Percentiles rank a stretch among this genome's conserved stretches.
These are phyloP conservation scores for Pelobates fuscus DNA, from an alignment of 2,113 vertebrate genomes.

Conservation along the genomic window DNA sequence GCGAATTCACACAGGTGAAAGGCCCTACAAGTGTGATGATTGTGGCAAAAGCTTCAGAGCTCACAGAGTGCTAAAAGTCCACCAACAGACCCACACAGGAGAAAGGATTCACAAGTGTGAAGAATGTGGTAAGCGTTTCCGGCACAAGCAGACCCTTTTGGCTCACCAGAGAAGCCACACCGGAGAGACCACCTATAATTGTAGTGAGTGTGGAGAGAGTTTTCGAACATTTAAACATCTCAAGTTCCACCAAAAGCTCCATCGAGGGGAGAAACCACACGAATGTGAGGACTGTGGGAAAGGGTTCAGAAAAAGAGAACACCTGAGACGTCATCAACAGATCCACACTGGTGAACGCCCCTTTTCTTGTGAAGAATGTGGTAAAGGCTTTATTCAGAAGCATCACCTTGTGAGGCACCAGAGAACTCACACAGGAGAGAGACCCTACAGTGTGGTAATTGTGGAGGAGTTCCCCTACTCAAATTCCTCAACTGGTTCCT, in stretches of 20 bases:
- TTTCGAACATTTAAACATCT: conserved; percentile 44
- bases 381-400: conserved; percentile 42
- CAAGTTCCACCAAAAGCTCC: conserved; percentile 44
- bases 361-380: conserved; percentile 41
- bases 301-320: conserved; percentile 22
- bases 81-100: conserved; percentile 43
- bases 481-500: conserved; percentile 10
- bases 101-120: conserved; percentile 41
- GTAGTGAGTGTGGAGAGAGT: conserved; percentile 37
- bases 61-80: conserved; percentile 31
- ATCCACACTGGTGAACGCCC: conserved; percentile 43
- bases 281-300: conserved; percentile 47
- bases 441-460: conserved; percentile 51
- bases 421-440: conserved; percentile 44
- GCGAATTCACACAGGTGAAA: conserved; percentile 49
- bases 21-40: conserved; percentile 47
- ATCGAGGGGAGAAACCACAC: conserved; percentile 43
- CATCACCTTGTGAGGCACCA: conserved; percentile 37
- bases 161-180: conserved; percentile 44
- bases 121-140: conserved; percentile 41
- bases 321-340: conserved; percentile 41
- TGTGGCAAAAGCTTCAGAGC: conserved; percentile 50
- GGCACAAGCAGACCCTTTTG: conserved; percentile 40
- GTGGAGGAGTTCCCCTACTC: conserved; percentile 38
- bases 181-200: conserved; percentile 31